Evolutionary conservation across 2,797 vertebrate species (phyloP), one percentile per base, ranked within the genome.

Genomic region (Alcedo atthis): DNA sequence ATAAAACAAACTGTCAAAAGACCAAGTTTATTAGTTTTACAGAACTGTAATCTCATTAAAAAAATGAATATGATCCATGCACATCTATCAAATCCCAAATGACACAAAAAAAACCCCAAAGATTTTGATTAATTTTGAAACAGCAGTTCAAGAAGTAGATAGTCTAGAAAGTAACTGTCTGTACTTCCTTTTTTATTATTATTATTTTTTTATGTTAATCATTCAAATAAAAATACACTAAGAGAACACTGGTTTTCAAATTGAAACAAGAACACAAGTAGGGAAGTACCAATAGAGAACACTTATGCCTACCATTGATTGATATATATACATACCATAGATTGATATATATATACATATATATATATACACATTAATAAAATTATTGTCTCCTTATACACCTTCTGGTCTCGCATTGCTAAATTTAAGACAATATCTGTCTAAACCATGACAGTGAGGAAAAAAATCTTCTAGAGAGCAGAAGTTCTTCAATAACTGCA

Each of bases 51-150:
- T 48, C 48, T 68, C n/a, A 85, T 82, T 2, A 87, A 83, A 92
- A 92, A 90, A 3, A 8, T 68, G 33, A 61, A 46, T 70, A 42
- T 26, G 87, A 35, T 70, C 48, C 20, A 32, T 43, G 16, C 37
- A 32, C 16, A 51, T 55, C 42, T 10, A 30, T 55, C 85, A 63
- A 49, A 33, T 30, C 10, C 19, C 5, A 0, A 85, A 43, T 42
- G 81, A 80, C 37, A 67, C 4, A 69, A 62, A 85, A 85, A 11
- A 62, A 85, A 82, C 9, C 2, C 8, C 6, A 15, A 82, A 74
- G 35, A 71, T 84, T 90, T 26, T 89, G 63, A 79, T 53, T 18
- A 70, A 49, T 70, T 93, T 92, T 69, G 59, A 74, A 89, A 78
- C 26, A 21, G 2, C 46, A 85, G 28, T 67, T 70, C 24, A 82